A percentile compares a stretch with the other conserved stretches of the same genome.
Evolutionary conservation across 2,888 invertebrate species (phyloP).

Genomic region (Nycteola revayana): DNA sequence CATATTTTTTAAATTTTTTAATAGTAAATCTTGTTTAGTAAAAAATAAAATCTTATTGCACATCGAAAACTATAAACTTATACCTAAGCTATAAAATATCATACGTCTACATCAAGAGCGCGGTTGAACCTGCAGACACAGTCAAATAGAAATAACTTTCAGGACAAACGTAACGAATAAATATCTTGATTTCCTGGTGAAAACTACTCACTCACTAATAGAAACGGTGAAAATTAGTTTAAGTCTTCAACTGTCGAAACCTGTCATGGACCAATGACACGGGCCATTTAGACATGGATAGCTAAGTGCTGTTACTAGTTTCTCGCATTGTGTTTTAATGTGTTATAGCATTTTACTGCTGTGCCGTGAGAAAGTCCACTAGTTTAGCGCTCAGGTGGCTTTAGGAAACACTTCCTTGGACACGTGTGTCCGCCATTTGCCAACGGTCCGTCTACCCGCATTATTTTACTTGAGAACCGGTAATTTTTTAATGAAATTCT

Average conservation of each 20-base stretch:
- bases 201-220: no score
- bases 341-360: constrained; percentile 52
- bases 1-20: no score
- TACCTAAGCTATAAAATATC: no score
- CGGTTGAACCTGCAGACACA: no score
- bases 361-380: constrained; percentile 66
- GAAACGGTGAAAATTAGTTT: no score
- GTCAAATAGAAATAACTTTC: no score
- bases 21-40: no score
- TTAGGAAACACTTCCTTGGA: constrained; percentile 60
- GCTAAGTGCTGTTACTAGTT: constrained; percentile 59
- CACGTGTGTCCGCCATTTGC: constrained; percentile 63
- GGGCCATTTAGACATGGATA: constrained; percentile 32
- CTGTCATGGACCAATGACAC: constrained; percentile 15
- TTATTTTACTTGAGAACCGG: constrained; percentile 70
- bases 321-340: constrained; percentile 57
- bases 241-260: constrained; percentile 14
- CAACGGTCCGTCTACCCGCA: constrained; percentile 69
- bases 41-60: no score
- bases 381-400: constrained; percentile 57
- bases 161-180: no score
- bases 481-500: constrained; percentile 73
- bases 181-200: no score
- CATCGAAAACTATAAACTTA: no score
- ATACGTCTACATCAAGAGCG: no score